Conservation (phyloP, 1,140 invertebrate species). For the Zaprionus capensis region DNA sequence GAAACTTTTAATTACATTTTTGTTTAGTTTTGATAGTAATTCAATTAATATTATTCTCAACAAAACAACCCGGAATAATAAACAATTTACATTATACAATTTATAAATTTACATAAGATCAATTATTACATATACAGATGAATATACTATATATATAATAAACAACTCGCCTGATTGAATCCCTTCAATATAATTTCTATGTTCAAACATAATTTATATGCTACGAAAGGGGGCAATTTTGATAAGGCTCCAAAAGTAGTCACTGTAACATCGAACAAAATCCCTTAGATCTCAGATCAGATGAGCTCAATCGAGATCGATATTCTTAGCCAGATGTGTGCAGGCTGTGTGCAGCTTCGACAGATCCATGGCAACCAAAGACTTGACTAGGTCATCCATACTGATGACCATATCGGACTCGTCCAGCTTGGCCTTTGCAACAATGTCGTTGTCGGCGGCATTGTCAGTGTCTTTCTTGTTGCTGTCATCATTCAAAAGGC, state of each 20-base stretch:
- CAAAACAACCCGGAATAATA: no score
- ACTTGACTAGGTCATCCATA: slow-evolving; percentile 88
- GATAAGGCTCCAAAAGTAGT: background rate
- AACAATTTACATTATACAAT: background rate
- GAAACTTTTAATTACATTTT: no score
- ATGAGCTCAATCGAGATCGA: slow-evolving; percentile 53
- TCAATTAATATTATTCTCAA: no score
- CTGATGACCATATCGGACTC: slow-evolving; percentile 84
- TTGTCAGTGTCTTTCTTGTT: background rate
- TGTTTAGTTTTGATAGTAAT: no score
- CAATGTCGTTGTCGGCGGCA: background rate
- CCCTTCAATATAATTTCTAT: background rate
- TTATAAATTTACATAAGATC: background rate
- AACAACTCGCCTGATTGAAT: background rate
- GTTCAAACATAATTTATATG: background rate
- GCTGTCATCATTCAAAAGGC: background rate
- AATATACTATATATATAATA: background rate
- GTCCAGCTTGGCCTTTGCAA: slow-evolving; percentile 34
- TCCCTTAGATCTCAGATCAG: background rate
- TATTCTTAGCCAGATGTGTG: slow-evolving; percentile 35
- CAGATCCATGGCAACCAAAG: slow-evolving; percentile 87
- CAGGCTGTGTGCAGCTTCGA: slow-evolving; percentile 86
- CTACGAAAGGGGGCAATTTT: background rate
- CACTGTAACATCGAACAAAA: background rate
- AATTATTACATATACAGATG: background rate